Base-by-base conservation (phyloP, 2,797 vertebrate genomes). In the Fringilla coelebs region DNA sequence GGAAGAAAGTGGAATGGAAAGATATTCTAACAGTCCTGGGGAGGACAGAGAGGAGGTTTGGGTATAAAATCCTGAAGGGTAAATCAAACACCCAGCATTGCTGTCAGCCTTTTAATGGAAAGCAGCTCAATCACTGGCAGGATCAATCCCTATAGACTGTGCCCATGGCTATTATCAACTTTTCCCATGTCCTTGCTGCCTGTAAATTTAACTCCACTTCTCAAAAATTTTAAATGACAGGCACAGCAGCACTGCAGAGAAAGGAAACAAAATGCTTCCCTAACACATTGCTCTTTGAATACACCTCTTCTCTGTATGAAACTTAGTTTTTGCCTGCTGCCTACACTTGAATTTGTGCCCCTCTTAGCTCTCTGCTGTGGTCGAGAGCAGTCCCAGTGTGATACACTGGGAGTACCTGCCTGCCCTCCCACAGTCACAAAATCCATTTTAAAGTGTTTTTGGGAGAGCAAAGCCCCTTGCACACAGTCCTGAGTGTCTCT, bases 101-200 rank as follows among this genome's bases (percentile, higher is more conserved):
- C 71, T 3, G 9, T 82, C 49, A 90, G 74, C 57, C 52, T 21
- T 83, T 85, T 95, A 89, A 96, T 65, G 65, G 94, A 83, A 89
- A 67, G 87, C 93, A 55, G 65, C 74, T 94, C 85, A 90, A 72
- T 94, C 88, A 63, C 60, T 26, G 80, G 61, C 18, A 34, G 3
- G 36, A 90, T 97, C 93, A 73, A 93, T 94, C 65, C n/a, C 67
- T 72, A 89, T 12, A 82, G 91, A 94, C 55, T 62, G 71, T 96
- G 85, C 91, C 91, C 24, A 13, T 36, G 94, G 94, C 94, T 85
- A 66, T 86, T 65, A 90, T 80, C 91, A 95, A 89, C 93, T 85
- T 95, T 94, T 85, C 65, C 57, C 32, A 1, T 28, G 94, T 61
- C 94, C 93, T 93, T 93, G 63, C n/a, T 58, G 60, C 57, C 84